Conservation (phyloP, 2,888 invertebrate genomes). For the Heterodera filipjevi region DNA sequence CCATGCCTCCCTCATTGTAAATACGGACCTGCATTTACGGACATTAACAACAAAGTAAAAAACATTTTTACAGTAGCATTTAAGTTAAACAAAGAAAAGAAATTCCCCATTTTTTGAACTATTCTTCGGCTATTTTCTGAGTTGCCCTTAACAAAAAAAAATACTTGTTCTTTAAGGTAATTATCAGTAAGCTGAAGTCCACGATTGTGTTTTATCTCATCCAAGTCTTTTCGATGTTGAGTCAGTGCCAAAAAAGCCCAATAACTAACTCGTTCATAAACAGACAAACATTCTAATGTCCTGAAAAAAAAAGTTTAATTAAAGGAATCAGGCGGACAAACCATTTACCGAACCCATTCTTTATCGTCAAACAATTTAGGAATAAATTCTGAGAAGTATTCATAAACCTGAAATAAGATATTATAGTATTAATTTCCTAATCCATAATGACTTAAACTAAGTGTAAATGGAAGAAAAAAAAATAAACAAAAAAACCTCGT, state of each 20-base stretch:
- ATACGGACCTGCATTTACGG: constrained; percentile 1
- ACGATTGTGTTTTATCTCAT: constrained; percentile 21
- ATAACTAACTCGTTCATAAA: constrained; percentile 39
- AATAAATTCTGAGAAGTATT: constrained; percentile 47
- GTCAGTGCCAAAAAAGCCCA: constrained; percentile 48
- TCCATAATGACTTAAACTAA: too few species aligned
- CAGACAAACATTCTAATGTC: constrained; percentile 24
- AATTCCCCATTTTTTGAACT: too few species aligned
- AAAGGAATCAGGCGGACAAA: background rate
- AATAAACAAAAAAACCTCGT: constrained; percentile 32
- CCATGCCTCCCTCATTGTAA: constrained; percentile 52
- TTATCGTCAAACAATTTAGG: constrained; percentile 43
- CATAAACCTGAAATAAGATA: constrained; percentile 44
- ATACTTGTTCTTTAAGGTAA: background rate
- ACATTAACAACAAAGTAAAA: background rate
- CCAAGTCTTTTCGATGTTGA: constrained; percentile 36
- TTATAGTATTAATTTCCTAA: background rate
- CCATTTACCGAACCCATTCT: constrained; percentile 42
- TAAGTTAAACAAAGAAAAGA: too few species aligned
- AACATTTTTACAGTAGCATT: too few species aligned
- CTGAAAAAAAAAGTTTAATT: constrained; percentile 26
- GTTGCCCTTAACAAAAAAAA: too few species aligned
- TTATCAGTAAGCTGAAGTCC: background rate
- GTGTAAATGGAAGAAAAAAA: background rate
- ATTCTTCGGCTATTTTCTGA: too few species aligned